Evolutionary conservation across 2,113 vertebrate genomes (phyloP), one percentile per base, ranked within the genome.

Genomic region (Anguilla japonica): DNA sequence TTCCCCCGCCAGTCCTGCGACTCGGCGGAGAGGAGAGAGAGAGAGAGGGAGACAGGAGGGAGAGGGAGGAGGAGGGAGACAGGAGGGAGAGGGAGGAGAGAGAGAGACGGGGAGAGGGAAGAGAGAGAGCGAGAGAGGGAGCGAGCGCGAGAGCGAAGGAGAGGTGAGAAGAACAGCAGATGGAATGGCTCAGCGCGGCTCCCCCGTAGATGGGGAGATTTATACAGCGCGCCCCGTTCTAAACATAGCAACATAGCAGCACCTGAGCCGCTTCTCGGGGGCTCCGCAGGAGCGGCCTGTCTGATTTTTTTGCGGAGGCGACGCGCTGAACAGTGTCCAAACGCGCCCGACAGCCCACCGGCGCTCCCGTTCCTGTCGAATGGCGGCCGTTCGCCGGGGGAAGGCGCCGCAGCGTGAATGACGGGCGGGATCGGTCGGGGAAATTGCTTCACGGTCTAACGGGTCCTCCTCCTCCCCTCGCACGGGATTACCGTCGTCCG

Each of bases 91-190:
- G 93, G 14, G 34, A 41, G 13, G 34, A 41, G 79, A 18, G 29
- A 18, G 39, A n/a, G 63, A 2, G 50, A 53, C 11, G 26, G 60
- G 60, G 60, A 67, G 60, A 67, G 60, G 57, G 60, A 67, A 0
- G 67, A 87, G 85, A 83, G 85, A 82, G 83, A 80, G 91, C 7
- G 89, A 86, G 89, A 88, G 86, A 87, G 67, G 87, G 85, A 83
- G 85, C 80, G 82, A 80, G 91, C 11, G 89, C 86, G 89, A 88
- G 86, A 87, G 29, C 87, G 87, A 88, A 78, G 86, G 86, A 85
- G 91, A 93, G 92, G 94, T 93, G 94, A 94, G 91, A 94, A 93
- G 71, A 91, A 79, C 92, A 95, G 91, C 94, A 94, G 94, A 96
- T 94, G 94, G 93, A 93, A 90, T 89, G 87, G 89, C 86, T 84